Percentiles rank a stretch among this genome's conserved stretches.
phyloP scores from a whole-genome alignment of 2,888 invertebrate species.

The Odontothrips loti region DNA sequence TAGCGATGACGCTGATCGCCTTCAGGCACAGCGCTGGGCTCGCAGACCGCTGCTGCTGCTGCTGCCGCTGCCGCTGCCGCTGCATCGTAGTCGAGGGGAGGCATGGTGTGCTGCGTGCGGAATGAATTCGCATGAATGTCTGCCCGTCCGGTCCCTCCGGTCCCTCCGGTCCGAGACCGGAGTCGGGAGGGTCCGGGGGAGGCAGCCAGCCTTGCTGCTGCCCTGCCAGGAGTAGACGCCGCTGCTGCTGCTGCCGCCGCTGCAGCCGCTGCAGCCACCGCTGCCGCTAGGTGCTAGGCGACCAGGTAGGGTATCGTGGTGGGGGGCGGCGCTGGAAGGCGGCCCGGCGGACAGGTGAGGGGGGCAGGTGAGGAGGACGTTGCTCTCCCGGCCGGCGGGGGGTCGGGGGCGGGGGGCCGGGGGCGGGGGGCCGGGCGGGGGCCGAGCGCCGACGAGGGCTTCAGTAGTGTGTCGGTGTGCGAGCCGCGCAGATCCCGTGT shows the following conservation, averaged over 20 bases:
- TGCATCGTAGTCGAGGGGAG: too few species aligned
- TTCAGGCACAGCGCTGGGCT: too few species aligned
- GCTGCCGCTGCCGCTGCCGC: too few species aligned
- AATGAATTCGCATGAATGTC: too few species aligned
- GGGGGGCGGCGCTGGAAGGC: neutral
- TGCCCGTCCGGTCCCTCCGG: too few species aligned
- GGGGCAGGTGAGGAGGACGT: neutral
- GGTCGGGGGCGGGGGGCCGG: neutral
- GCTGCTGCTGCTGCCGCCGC: neutral
- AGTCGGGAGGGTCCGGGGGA: too few species aligned
- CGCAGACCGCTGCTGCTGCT: too few species aligned
- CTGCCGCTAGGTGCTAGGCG: constrained; percentile 11
- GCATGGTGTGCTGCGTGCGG: too few species aligned
- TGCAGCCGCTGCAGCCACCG: neutral
- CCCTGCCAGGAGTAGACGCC: neutral
- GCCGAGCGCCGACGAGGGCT: neutral
- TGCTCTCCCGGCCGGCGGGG: neutral
- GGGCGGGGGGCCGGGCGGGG: neutral
- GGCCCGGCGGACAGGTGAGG: neutral
- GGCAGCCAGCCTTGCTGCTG: neutral
- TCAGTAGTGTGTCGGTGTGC: constrained; percentile 3
- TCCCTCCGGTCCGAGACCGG: too few species aligned
- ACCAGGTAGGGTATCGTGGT: neutral
- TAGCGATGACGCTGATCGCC: neutral
- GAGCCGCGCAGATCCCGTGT: neutral